Evolutionary conservation across 2,113 vertebrate genomes (phyloP), one percentile per base, ranked within the genome.

Genomic region (Ammodramus savannarum): DNA sequence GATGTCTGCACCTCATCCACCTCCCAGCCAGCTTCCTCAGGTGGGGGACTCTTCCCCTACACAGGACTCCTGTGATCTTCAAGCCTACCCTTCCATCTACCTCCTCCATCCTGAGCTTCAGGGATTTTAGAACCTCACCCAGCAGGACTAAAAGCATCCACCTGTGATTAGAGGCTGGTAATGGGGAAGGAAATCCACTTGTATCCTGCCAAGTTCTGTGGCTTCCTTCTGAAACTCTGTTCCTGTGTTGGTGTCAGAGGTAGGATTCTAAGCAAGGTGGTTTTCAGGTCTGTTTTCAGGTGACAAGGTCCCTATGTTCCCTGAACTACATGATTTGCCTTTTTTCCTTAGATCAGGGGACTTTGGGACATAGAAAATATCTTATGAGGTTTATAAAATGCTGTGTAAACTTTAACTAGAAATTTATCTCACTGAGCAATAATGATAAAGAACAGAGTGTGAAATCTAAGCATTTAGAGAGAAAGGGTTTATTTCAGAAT

Each of bases 11-110:
- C 9, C 32, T 26, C 29, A 31, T 9, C 25, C 32, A 5, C 36
- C 27, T 67, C 23, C 20, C 20, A 59, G 61, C 3, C 19, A 55
- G 1, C 31, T 61, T 49, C 20, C 29, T 10, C 51, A 11, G 3
- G 1, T 8, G 4, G 8, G 3, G 12, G 2, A 34, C 11, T 31
- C 5, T 17, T 61, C 7, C 16, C 6, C 52, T 32, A 13, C 26
- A 26, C 20, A 61, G 21, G 20, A 23, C 7, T 79, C 23, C 41
- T 8, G 3, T 38, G 27, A 76, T 8, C 22, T 80, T 80, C 12
- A 4, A 27, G 3, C 7, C 5, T 41, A 21, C 36, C 38, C 27
- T 59, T 43, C 18, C 13, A 43, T 25, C 32, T 12, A 11, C 7
- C 9, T 88, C 58, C 41, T 66, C 11, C 13, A 12, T 46, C 31